These are phyloP conservation scores for Meghimatium bilineatum DNA, from an alignment of 2,888 invertebrate species.

Conservation along the genomic window DNA sequence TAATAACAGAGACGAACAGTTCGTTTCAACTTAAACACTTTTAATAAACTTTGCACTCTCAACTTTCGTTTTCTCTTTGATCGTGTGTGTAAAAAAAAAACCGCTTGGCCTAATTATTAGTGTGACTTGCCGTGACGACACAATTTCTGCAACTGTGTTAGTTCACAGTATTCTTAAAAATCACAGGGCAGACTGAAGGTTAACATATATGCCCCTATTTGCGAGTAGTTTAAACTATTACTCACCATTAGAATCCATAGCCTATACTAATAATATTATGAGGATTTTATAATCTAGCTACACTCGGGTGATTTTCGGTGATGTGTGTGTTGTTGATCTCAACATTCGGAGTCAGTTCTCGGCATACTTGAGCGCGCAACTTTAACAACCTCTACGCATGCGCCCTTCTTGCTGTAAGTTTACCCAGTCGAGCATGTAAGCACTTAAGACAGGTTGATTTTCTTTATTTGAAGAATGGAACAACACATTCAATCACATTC, in stretches of 20 bases:
- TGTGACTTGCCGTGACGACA: no score
- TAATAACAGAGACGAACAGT: no score
- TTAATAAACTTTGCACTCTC: no score
- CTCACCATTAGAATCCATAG: background rate
- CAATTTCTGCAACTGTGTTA: no score
- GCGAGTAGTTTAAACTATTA: background rate
- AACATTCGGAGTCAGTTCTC: background rate
- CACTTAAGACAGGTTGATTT: background rate
- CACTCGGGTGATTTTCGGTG: background rate
- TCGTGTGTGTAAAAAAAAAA: background rate
- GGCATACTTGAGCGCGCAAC: background rate
- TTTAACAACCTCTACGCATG: background rate
- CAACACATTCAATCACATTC: background rate
- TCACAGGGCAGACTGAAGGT: no score
- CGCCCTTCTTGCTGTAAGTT: background rate
- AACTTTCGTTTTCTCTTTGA: no score
- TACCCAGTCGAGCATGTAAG: background rate
- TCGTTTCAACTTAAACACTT: no score
- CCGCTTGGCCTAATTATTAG: no score
- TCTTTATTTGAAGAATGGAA: background rate
- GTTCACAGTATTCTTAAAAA: no score
- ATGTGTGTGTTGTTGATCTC: background rate
- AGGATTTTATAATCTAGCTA: background rate
- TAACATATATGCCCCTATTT: no score
- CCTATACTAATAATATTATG: background rate